Base-by-base conservation (phyloP, 2,888 invertebrate genomes). In the Melinopterus prodromus region DNA sequence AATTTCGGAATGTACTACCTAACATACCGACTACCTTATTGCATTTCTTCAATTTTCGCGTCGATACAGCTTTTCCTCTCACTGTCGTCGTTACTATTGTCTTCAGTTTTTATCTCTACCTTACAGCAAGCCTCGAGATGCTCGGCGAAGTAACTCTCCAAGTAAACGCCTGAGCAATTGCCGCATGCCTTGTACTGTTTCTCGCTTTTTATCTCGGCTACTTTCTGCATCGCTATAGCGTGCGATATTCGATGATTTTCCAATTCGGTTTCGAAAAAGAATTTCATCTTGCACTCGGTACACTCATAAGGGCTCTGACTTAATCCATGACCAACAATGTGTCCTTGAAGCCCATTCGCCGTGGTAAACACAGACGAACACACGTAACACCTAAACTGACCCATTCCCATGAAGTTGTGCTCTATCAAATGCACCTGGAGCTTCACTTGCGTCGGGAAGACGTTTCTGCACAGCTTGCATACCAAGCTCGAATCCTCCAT, bases 381-480 rank as follows among this genome's bases (percentile, higher is more conserved):
- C 82, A 98, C 92, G 88, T 97, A 97, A 88, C 98, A 98, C 4
- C 94, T 94, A 87, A 95, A 96, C 7, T 94, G 93, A 69, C 95
- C 93, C 85, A 95, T 96, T 4, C 96, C 97, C 36, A 95, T 95
- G 87, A 97, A 98, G 0, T 96, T 97, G 88, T 98, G 98, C 86
- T 98, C 97, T 81, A 98, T 97, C 80, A 98, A 91, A 87, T 98
- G 98, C 80, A 94, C 93, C 88, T 97, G 98, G 1, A 98, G 92
- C 81, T 97, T 94, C 69, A 95, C 92, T 0, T 96, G 94, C 0
- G 96, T 95, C 72, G 95, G 94, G 72, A 96, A 92, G 7, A 94
- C 92, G 84, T 94, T 93, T 78, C 94, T 92, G 86, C 98, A 98
- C 2, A 98, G 91, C 82, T 92, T 78, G 90, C 91, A 84, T 90